Conservation (phyloP, 2,113 vertebrate species). For the Stictonetta naevosa region DNA sequence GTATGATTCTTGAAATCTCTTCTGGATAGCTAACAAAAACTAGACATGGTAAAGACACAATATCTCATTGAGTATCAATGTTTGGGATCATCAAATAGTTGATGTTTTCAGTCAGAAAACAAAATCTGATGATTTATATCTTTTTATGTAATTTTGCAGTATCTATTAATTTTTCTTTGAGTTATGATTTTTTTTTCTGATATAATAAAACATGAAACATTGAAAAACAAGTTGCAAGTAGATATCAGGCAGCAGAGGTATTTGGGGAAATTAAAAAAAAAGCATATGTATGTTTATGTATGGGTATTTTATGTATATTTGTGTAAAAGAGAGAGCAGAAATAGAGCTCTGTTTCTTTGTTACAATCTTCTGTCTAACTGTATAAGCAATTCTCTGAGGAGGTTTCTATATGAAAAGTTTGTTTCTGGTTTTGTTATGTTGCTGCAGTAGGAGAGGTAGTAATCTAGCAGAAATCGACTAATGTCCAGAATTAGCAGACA, state of each 20-base stretch:
- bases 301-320: neutral
- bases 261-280: neutral
- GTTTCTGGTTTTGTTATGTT: constrained; percentile 14
- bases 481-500: constrained; percentile 22
- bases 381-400: neutral
- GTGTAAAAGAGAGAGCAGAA: neutral
- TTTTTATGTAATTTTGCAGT: neutral
- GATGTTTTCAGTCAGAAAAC: neutral
- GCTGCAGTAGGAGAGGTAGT: constrained; percentile 9
- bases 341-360: neutral
- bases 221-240: neutral
- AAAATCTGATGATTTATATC: neutral
- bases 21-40: neutral
- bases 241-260: neutral
- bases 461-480: constrained; percentile 7
- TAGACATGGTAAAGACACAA: neutral
- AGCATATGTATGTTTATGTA: neutral
- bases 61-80: neutral
- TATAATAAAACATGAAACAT: neutral
- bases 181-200: neutral
- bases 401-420: constrained; percentile 12
- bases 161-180: neutral
- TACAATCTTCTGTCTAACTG: neutral
- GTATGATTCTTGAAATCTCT: neutral
- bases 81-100: neutral